Conservation (phyloP, 2,888 invertebrate genomes). For the Norana najaformis region DNA sequence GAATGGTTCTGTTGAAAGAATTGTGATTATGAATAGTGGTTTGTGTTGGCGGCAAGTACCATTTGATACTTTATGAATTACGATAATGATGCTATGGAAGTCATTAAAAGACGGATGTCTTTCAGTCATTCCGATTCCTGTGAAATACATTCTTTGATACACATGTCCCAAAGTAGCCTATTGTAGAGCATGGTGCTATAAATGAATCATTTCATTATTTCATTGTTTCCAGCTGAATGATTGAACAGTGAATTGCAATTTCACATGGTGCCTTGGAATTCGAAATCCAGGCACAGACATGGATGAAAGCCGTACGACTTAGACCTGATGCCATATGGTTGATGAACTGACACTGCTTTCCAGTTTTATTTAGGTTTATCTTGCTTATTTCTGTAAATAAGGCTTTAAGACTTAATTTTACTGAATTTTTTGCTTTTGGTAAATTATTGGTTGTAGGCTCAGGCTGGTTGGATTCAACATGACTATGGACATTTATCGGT, state of each 20-base stretch:
- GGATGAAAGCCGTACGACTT: neutral
- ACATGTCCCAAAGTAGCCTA: no score
- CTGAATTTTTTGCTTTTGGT: neutral
- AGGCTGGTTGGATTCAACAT: constrained; percentile 52
- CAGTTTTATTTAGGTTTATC: no score
- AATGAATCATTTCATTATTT: no score
- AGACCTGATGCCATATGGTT: neutral
- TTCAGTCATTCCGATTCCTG: no score
- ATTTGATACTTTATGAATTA: neutral
- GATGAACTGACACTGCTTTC: no score
- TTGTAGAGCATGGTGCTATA: no score
- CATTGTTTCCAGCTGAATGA: neutral
- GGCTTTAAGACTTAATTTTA: neutral
- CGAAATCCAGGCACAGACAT: neutral
- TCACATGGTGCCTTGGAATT: neutral
- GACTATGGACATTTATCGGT: constrained; percentile 61
- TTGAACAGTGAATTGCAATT: neutral
- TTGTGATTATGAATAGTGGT: neutral
- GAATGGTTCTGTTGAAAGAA: neutral
- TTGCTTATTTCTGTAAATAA: neutral
- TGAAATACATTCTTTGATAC: no score
- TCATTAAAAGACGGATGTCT: no score
- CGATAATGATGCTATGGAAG: neutral
- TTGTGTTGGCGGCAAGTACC: neutral
- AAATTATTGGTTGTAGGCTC: constrained; percentile 45